Percentiles rank a stretch among this genome's conserved stretches.
These are phyloP conservation scores for Drosophila mercatorum DNA, from an alignment of 2,888 invertebrate genomes.

Conservation along the genomic window DNA sequence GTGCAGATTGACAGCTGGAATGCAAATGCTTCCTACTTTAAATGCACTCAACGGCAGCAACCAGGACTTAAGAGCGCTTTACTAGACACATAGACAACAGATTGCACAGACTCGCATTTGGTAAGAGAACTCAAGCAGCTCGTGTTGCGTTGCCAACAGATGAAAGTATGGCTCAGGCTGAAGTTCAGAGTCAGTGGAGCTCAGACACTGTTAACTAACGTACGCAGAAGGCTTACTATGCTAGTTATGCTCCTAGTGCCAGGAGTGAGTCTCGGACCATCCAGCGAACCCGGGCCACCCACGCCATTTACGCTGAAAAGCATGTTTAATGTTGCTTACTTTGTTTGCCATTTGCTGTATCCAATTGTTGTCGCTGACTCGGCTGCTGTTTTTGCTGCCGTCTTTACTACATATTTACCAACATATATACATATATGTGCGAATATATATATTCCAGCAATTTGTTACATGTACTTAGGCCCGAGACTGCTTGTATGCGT, in stretches of 20 bases:
- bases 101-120: neutral
- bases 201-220: constrained; percentile 33
- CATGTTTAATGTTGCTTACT: constrained; percentile 75
- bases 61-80: constrained; percentile 31
- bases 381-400: constrained; percentile 44
- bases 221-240: constrained; percentile 4
- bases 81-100: constrained; percentile 1
- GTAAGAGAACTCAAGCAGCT: constrained; percentile 21
- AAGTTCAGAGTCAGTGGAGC: neutral
- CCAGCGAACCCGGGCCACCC: constrained; percentile 54
- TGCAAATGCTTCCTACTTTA: constrained; percentile 1
- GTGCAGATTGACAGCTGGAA: neutral
- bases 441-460: constrained; percentile 64
- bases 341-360: constrained; percentile 65
- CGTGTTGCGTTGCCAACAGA: constrained; percentile 35
- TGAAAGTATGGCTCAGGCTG: constrained; percentile 20
- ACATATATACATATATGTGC: constrained; percentile 32
- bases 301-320: constrained; percentile 70
- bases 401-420: constrained; percentile 24
- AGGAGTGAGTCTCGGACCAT: constrained; percentile 1
- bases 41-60: constrained; percentile 17
- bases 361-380: constrained; percentile 34
- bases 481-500: constrained; percentile 15
- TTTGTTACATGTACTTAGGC: constrained; percentile 57
- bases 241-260: neutral